Percentiles rank a stretch among this genome's conserved stretches.
Conservation (phyloP, 2,797 vertebrate species). For the Sebastiscus tertius region DNA sequence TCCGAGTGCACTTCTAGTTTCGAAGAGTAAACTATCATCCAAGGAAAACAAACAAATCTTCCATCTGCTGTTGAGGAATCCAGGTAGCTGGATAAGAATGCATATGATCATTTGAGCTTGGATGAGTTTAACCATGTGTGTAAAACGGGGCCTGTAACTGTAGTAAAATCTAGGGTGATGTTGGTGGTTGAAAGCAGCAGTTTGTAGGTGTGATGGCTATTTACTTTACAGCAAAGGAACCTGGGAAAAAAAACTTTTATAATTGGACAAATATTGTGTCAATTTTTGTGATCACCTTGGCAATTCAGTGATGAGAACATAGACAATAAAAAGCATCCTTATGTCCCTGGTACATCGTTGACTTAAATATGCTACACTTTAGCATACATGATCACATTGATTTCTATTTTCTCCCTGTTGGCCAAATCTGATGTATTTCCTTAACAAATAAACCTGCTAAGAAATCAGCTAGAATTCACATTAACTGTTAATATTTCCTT, state of each 20-base stretch:
- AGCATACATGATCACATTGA: too few relatives aligned
- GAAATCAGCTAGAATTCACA: too few relatives aligned
- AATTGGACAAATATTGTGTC: background rate
- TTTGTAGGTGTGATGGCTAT: conserved; percentile 38
- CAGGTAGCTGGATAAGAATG: too few relatives aligned
- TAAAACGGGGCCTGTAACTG: background rate
- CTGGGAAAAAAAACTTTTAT: background rate
- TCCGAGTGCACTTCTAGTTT: too few relatives aligned
- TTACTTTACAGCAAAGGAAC: conserved; percentile 21
- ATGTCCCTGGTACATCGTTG: background rate
- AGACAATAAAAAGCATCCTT: background rate
- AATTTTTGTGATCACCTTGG: background rate
- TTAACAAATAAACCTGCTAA: too few relatives aligned
- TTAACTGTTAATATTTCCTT: background rate
- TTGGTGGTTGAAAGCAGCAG: conserved; percentile 1
- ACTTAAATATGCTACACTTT: background rate
- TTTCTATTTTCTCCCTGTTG: too few relatives aligned
- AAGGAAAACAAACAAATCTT: too few relatives aligned
- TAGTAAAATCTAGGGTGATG: background rate
- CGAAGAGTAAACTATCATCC: too few relatives aligned
- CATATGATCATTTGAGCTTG: background rate
- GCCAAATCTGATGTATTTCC: too few relatives aligned
- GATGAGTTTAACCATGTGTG: background rate
- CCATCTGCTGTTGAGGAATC: background rate
- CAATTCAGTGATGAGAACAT: background rate